Percentiles rank a stretch among this genome's conserved stretches.
Conservation (phyloP, 2,113 vertebrate species). For the Xiphias gladius region DNA sequence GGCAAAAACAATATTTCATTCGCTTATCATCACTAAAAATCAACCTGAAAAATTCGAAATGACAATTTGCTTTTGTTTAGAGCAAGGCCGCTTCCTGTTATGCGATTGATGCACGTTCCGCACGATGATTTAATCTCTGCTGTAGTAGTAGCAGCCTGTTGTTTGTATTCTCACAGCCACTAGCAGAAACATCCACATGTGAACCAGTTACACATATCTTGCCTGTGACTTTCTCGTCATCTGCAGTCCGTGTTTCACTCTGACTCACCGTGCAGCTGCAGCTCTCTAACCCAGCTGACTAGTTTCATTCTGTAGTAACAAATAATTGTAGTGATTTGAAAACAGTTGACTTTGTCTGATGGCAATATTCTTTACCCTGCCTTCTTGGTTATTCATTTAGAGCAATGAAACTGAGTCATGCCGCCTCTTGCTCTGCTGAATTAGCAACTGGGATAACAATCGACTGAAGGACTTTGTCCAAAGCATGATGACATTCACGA, state of each 20-base stretch:
- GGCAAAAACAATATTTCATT: neutral
- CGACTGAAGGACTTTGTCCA: neutral
- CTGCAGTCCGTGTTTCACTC: neutral
- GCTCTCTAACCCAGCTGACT: neutral
- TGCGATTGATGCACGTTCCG: neutral
- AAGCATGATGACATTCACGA: neutral
- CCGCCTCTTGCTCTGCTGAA: neutral
- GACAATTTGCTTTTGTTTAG: neutral
- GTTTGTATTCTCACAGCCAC: neutral
- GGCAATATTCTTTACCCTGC: slow-evolving; percentile 6
- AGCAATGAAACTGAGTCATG: slow-evolving; percentile 4
- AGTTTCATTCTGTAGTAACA: slow-evolving; percentile 19
- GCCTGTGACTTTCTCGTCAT: neutral
- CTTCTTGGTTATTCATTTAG: slow-evolving; percentile 19
- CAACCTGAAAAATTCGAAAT: neutral
- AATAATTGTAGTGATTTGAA: slow-evolving; percentile 29
- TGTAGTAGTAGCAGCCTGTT: neutral
- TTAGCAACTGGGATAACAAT: neutral
- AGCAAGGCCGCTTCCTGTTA: too few species aligned
- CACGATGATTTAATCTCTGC: neutral
- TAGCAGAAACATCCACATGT: neutral
- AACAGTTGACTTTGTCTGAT: slow-evolving; percentile 30
- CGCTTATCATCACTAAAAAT: neutral
- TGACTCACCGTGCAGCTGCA: slow-evolving; percentile 3
- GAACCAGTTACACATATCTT: neutral